Evolutionary conservation across 2,888 invertebrate species (phyloP).

Genomic region (Ditylenchus weischeri): DNA sequence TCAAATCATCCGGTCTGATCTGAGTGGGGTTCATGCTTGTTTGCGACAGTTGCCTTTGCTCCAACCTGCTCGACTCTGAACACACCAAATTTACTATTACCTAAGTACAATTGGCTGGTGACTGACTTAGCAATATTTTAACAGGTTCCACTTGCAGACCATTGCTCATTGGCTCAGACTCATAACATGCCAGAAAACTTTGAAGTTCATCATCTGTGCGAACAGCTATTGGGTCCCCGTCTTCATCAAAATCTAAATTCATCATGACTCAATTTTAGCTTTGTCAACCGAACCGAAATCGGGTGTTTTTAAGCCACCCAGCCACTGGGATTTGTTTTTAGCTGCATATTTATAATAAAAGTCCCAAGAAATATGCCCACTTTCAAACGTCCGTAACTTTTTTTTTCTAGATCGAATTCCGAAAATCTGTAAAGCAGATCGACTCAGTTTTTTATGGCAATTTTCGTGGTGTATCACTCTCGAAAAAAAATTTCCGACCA

Average conservation of each 20-base stretch:
- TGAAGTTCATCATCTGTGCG: slow-evolving; percentile 37
- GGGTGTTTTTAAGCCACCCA: too few species aligned
- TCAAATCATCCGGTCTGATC: slow-evolving; percentile 32
- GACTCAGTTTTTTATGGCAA: too few species aligned
- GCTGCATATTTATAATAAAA: too few species aligned
- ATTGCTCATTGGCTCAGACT: background rate
- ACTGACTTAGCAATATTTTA: slow-evolving; percentile 26
- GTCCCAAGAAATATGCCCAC: too few species aligned
- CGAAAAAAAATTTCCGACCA: too few species aligned
- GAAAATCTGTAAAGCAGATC: too few species aligned
- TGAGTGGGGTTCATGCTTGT: slow-evolving; percentile 1
- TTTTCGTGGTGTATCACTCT: too few species aligned
- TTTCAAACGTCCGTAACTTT: too few species aligned
- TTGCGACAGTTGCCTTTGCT: slow-evolving; percentile 5
- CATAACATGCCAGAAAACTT: slow-evolving; percentile 22
- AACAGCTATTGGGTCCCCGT: slow-evolving; percentile 34
- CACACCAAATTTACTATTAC: background rate
- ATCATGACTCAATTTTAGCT: background rate
- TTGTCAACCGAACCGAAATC: too few species aligned
- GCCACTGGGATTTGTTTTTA: too few species aligned
- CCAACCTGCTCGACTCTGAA: slow-evolving; percentile 21
- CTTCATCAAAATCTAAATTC: slow-evolving; percentile 34
- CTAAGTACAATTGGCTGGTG: background rate
- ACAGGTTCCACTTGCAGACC: slow-evolving; percentile 10
- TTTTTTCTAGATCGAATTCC: too few species aligned